Evolutionary conservation across 2,113 vertebrate genomes (phyloP).

Genomic region (Pampusana beccarii): DNA sequence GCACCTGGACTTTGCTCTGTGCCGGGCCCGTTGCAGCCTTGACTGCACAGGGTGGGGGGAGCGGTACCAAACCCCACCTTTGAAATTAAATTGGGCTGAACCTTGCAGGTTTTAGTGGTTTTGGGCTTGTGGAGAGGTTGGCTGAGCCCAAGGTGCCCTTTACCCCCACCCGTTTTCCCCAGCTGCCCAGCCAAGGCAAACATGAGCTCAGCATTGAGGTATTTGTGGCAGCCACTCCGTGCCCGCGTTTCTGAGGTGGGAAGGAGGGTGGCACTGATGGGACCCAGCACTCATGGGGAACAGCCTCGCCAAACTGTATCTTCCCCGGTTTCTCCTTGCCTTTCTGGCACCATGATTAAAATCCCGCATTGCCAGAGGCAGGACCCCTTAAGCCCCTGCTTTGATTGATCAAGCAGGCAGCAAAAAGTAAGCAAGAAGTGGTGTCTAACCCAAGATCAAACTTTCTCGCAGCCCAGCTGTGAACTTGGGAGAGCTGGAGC

Average conservation of each 20-base stretch:
- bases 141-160: background rate
- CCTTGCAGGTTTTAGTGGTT: background rate
- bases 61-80: background rate
- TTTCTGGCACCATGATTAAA: background rate
- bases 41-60: background rate
- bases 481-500: background rate
- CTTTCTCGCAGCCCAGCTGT: background rate
- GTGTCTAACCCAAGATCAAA: background rate
- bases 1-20: background rate
- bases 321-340: background rate
- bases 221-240: background rate
- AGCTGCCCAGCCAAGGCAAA: background rate
- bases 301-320: accelerated
- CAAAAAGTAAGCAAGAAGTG: background rate
- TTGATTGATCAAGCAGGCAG: background rate
- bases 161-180: background rate
- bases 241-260: background rate
- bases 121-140: background rate
- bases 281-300: accelerated
- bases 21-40: background rate
- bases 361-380: accelerated
- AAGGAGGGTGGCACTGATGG: background rate
- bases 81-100: background rate
- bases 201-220: constrained; percentile 19
- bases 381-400: background rate